phyloP scores from a whole-genome alignment of 2,888 invertebrate species.

The Notodonta dromedarius region DNA sequence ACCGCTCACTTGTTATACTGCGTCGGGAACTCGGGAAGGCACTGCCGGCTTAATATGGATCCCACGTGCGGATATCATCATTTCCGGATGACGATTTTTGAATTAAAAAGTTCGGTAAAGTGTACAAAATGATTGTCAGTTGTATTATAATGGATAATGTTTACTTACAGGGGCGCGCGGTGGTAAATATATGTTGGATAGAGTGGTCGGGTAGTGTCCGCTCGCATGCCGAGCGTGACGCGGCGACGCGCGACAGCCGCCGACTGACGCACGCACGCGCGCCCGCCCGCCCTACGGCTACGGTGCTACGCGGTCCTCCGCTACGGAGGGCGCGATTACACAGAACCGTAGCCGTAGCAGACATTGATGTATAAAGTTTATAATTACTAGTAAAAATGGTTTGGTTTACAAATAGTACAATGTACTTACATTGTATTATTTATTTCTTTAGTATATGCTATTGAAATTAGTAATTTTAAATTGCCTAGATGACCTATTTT shows the following conservation, averaged over 20 bases:
- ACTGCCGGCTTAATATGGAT: constrained; percentile 60
- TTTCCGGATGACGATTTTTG: constrained; percentile 46
- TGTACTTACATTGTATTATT: too few relatives aligned
- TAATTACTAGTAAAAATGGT: not conserved
- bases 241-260: constrained; percentile 73
- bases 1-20: constrained; percentile 76
- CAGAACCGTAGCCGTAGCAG: not conserved
- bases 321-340: constrained; percentile 48
- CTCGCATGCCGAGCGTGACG: constrained; percentile 70
- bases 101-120: constrained; percentile 45
- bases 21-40: constrained; percentile 54
- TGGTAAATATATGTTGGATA: constrained; percentile 55
- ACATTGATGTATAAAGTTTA: not conserved
- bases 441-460: too few relatives aligned
- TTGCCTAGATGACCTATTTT: too few relatives aligned
- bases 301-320: constrained; percentile 58
- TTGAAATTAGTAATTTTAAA: too few relatives aligned
- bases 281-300: constrained; percentile 46
- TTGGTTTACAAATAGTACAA: too few relatives aligned
- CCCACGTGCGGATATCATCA: constrained; percentile 72
- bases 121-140: constrained; percentile 3
- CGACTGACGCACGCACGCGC: constrained; percentile 79
- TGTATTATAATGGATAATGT: constrained; percentile 14
- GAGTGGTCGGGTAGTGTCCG: constrained; percentile 47
- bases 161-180: constrained; percentile 82